phyloP scores from a whole-genome alignment of 2,113 vertebrate genomes.

The Numida meleagris region DNA sequence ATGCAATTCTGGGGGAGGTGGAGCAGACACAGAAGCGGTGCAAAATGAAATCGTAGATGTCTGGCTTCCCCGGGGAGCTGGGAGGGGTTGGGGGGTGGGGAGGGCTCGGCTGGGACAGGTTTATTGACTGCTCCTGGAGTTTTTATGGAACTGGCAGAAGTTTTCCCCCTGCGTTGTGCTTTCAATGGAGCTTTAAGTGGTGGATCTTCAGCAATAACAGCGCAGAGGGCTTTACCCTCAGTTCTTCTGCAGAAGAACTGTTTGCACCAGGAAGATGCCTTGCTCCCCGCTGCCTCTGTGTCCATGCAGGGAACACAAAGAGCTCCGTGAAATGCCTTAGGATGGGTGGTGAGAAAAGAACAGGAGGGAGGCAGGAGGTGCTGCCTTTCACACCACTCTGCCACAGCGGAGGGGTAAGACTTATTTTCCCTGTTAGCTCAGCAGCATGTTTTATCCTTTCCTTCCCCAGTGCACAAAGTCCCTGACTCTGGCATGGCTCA shows the following conservation, averaged over 20 bases:
- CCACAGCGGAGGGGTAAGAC: not conserved
- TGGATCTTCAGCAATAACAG: not conserved
- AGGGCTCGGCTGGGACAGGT: not conserved
- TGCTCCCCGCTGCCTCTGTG: not conserved
- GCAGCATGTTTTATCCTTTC: not conserved
- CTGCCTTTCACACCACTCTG: no score
- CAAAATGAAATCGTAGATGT: constrained; percentile 21
- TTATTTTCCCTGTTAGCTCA: not conserved
- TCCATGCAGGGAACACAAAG: not conserved
- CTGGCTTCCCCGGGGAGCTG: constrained; percentile 34
- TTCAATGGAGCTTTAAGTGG: not conserved
- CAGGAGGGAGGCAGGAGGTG: not conserved
- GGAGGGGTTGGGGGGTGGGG: not conserved
- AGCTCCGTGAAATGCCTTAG: not conserved
- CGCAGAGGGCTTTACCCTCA: not conserved
- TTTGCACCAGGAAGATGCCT: not conserved
- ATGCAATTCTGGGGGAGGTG: not conserved
- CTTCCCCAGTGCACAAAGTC: not conserved
- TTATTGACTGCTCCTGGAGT: not conserved
- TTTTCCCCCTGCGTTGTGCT: not conserved
- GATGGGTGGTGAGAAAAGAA: not conserved
- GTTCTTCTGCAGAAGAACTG: not conserved
- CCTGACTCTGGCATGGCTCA: not conserved
- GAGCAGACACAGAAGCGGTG: not conserved
- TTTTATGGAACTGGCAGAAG: constrained; percentile 12